Evolutionary conservation across 2,797 vertebrate species (phyloP).

Genomic region (Amblyopsis hoosieri): DNA sequence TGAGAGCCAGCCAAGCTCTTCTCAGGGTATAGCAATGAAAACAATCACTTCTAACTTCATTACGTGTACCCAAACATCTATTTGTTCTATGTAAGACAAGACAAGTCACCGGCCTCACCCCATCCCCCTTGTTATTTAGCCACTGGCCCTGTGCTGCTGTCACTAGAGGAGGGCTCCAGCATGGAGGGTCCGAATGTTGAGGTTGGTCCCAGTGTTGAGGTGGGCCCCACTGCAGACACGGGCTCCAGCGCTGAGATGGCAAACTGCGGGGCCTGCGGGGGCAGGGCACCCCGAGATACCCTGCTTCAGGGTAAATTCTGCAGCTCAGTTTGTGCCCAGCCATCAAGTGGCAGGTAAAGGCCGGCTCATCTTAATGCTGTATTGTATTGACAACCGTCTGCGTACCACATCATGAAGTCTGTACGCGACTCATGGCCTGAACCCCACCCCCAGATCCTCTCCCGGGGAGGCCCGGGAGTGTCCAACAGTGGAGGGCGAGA

Average conservation of each 20-base stretch:
- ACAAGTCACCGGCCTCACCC: background rate
- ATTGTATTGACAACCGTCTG: background rate
- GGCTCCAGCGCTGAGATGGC: slow-evolving; percentile 57
- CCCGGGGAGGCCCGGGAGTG: slow-evolving; percentile 72
- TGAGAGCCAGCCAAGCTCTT: slow-evolving; percentile 47
- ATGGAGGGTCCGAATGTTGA: slow-evolving; percentile 61
- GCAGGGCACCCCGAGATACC: slow-evolving; percentile 65
- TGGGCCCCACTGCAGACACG: slow-evolving; percentile 39
- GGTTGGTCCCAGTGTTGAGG: slow-evolving; percentile 69
- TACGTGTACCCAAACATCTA: background rate
- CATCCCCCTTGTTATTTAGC: slow-evolving; percentile 46
- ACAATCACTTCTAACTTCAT: background rate
- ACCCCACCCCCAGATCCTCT: slow-evolving; percentile 65
- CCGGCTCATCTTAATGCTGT: background rate
- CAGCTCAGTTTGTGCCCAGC: slow-evolving; percentile 75
- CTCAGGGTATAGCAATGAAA: slow-evolving; percentile 63
- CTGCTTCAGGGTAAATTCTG: slow-evolving; percentile 83
- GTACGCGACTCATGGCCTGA: background rate
- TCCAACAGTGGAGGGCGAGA: slow-evolving; percentile 76
- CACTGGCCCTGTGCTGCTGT: slow-evolving; percentile 56
- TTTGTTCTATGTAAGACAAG: background rate
- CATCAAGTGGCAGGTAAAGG: slow-evolving; percentile 79
- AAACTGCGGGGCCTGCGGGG: slow-evolving; percentile 71
- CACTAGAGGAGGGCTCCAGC: slow-evolving; percentile 65
- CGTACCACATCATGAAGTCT: too few species aligned